phyloP scores from a whole-genome alignment of 2,888 invertebrate genomes.

The Anagyrus pseudococci region DNA sequence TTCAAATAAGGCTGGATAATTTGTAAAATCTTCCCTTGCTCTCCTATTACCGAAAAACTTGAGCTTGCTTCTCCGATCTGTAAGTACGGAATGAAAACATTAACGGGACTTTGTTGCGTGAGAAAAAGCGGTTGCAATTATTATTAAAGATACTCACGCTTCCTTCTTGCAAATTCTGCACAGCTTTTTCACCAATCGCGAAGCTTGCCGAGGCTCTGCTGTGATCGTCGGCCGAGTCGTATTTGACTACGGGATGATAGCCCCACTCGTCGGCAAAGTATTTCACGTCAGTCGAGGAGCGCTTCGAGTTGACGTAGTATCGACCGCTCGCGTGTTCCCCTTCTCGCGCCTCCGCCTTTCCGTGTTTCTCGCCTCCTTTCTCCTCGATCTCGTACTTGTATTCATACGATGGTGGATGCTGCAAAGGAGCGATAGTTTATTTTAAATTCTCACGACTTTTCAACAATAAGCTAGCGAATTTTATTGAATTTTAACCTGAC shows the following conservation, averaged over 20 bases:
- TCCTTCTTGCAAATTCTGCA: constrained; percentile 60
- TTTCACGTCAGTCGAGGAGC: constrained; percentile 62
- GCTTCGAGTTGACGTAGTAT: constrained; percentile 48
- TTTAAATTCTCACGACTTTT: no score
- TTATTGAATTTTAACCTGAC: no score
- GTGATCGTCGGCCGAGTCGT: constrained; percentile 64
- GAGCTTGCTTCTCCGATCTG: no score
- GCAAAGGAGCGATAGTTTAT: constrained; percentile 36
- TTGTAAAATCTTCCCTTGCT: constrained; percentile 31
- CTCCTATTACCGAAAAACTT: constrained; percentile 3
- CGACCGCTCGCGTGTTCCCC: constrained; percentile 49
- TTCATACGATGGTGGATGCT: constrained; percentile 46
- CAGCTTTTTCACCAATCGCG: constrained; percentile 67
- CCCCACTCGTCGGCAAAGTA: constrained; percentile 71
- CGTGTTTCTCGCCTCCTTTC: constrained; percentile 43
- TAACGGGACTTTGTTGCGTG: no score
- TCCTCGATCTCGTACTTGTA: constrained; percentile 49
- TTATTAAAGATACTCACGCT: constrained; percentile 44
- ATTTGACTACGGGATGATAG: constrained; percentile 70
- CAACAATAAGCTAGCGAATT: no score
- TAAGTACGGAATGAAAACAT: no score
- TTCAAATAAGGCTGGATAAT: no score
- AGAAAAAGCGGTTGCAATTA: background rate
- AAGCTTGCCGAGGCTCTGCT: constrained; percentile 65
- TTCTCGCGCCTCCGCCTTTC: constrained; percentile 45